Evolutionary conservation across 1,140 invertebrate species (phyloP).

Genomic region (Drosophila nasuta): DNA sequence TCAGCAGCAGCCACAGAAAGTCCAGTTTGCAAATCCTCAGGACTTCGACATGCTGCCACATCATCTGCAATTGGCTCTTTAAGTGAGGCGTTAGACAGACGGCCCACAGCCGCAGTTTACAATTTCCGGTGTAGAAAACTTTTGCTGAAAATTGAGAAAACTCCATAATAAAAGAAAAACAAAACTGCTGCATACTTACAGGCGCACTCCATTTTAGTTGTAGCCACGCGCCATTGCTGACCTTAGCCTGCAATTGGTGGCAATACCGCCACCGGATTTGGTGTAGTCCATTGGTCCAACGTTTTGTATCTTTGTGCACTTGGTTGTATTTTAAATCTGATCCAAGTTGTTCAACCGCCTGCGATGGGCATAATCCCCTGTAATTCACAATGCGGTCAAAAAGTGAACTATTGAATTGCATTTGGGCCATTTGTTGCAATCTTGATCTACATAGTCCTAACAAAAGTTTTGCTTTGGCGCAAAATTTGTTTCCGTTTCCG

Average conservation of each 20-base stretch:
- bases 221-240: constrained; percentile 53
- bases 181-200: constrained; percentile 20
- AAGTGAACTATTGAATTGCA: constrained; percentile 75
- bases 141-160: constrained; percentile 10
- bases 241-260: constrained; percentile 78
- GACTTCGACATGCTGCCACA: not conserved
- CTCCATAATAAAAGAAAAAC: constrained; percentile 2
- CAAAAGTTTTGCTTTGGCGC: constrained; percentile 65
- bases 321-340: not conserved
- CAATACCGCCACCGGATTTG: constrained; percentile 30
- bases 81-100: constrained; percentile 6
- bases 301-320: constrained; percentile 24
- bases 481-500: no score
- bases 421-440: constrained; percentile 65
- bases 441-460: constrained; percentile 22
- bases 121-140: constrained; percentile 62
- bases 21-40: no score
- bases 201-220: not conserved
- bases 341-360: constrained; percentile 61
- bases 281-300: not conserved
- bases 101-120: constrained; percentile 54
- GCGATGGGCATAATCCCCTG: not conserved
- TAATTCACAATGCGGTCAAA: constrained; percentile 41
- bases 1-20: constrained; percentile 6
- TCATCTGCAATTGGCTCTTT: constrained; percentile 12